These are phyloP conservation scores for Syngnathoides biaculeatus DNA, from an alignment of 2,113 vertebrate genomes.

Conservation along the genomic window DNA sequence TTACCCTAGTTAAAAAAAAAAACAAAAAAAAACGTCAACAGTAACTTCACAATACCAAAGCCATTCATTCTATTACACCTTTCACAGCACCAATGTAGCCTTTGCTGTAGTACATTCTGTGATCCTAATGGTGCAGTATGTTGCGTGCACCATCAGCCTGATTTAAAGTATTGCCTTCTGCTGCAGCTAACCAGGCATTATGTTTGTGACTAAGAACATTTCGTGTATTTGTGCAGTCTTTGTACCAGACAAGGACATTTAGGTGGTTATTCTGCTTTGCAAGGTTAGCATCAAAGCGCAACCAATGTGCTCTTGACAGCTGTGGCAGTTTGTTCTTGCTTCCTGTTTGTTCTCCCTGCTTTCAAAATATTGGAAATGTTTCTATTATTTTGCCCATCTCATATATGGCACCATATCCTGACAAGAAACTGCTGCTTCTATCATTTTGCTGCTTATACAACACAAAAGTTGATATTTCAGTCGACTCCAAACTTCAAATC, in stretches of 20 bases:
- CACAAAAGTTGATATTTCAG: no score
- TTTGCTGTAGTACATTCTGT: no score
- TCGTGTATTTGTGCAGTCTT: not conserved
- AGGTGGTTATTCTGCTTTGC: not conserved
- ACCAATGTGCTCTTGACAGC: not conserved
- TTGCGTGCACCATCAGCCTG: not conserved
- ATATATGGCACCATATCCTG: no score
- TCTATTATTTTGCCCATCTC: no score
- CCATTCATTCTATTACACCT: no score
- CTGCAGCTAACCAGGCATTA: not conserved
- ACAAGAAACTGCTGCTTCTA: no score
- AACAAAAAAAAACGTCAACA: not conserved
- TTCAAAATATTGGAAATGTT: not conserved
- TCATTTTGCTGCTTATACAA: no score
- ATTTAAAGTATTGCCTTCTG: not conserved
- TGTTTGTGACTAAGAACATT: not conserved
- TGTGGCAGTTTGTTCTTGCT: constrained; percentile 2
- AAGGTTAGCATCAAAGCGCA: constrained; percentile 4
- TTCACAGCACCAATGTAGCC: no score
- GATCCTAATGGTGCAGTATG: not conserved
- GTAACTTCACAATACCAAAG: not conserved
- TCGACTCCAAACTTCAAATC: no score
- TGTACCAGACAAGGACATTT: not conserved
- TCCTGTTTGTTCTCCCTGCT: no score
- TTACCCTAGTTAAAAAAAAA: constrained; percentile 1